These are phyloP conservation scores for Spodoptera picta DNA, from an alignment of 2,888 invertebrate genomes.

Conservation along the genomic window DNA sequence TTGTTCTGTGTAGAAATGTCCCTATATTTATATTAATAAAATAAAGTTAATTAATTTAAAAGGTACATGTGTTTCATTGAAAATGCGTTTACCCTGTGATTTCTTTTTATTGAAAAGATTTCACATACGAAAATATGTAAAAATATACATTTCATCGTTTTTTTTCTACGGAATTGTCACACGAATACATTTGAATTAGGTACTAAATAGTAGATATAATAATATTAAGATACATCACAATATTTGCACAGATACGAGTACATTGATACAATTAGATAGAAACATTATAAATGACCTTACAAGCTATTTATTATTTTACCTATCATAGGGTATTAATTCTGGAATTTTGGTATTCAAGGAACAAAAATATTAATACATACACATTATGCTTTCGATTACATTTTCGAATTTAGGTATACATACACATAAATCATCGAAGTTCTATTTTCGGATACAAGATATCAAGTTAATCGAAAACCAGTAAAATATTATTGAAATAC, in stretches of 20 bases:
- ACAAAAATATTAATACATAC: conserved; percentile 8
- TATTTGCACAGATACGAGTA: conserved; percentile 52
- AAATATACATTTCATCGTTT: conserved; percentile 63
- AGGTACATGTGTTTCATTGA: conserved; percentile 52
- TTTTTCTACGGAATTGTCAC: conserved; percentile 57
- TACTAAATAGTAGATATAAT: conserved; percentile 32
- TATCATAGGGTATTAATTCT: conserved; percentile 4
- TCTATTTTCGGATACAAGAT: too few species aligned
- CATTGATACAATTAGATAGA: conserved; percentile 48
- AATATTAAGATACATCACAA: conserved; percentile 52
- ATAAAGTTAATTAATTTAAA: conserved; percentile 58
- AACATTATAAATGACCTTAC: conserved; percentile 41
- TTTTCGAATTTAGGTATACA: too few species aligned
- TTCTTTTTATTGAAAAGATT: conserved; percentile 68
- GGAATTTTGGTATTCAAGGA: conserved; percentile 43
- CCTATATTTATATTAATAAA: conserved; percentile 57
- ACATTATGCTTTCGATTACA: too few species aligned
- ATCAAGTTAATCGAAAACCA: too few species aligned
- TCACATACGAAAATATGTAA: conserved; percentile 69
- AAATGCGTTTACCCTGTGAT: conserved; percentile 58
- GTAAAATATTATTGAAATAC: too few species aligned
- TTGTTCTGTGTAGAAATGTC: conserved; percentile 54
- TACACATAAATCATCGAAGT: too few species aligned
- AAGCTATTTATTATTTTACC: conserved; percentile 7
- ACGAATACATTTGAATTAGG: conserved; percentile 45